phyloP scores from a whole-genome alignment of 2,888 invertebrate species.

The Deilephila porcellus region DNA sequence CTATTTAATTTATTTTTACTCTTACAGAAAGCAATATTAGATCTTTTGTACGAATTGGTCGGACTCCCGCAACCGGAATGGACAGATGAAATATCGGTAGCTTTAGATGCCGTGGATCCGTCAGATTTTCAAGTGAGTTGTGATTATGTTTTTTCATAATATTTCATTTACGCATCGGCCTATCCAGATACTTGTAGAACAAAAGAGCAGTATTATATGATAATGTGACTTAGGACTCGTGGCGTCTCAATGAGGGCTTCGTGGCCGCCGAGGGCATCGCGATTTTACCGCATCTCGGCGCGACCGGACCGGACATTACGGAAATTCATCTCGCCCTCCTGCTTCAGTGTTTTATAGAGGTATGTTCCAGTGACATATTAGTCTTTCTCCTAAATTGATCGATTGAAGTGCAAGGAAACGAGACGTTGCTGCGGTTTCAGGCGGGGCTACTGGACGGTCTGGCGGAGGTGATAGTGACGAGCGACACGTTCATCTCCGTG shows the following conservation, averaged over 20 bases:
- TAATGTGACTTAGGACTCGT: constrained; percentile 86
- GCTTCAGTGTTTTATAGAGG: constrained; percentile 94
- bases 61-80: constrained; percentile 95
- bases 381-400: too few species aligned
- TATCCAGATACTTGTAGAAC: too few species aligned
- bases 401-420: not conserved
- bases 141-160: not conserved
- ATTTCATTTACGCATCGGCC: not conserved
- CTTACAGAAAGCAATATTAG: constrained; percentile 94
- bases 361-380: constrained; percentile 44
- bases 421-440: constrained; percentile 49
- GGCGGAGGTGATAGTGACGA: constrained; percentile 95
- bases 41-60: constrained; percentile 95
- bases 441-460: constrained; percentile 94
- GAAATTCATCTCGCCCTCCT: constrained; percentile 96
- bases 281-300: constrained; percentile 93
- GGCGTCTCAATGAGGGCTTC: constrained; percentile 96
- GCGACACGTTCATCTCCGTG: constrained; percentile 95
- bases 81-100: constrained; percentile 96
- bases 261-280: constrained; percentile 96
- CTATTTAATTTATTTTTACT: not conserved
- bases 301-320: constrained; percentile 93
- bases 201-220: not conserved
- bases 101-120: constrained; percentile 94
- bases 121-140: constrained; percentile 87